Evolutionary conservation across 2,113 vertebrate species (phyloP).

Genomic region (Oxyruncus cristatus): DNA sequence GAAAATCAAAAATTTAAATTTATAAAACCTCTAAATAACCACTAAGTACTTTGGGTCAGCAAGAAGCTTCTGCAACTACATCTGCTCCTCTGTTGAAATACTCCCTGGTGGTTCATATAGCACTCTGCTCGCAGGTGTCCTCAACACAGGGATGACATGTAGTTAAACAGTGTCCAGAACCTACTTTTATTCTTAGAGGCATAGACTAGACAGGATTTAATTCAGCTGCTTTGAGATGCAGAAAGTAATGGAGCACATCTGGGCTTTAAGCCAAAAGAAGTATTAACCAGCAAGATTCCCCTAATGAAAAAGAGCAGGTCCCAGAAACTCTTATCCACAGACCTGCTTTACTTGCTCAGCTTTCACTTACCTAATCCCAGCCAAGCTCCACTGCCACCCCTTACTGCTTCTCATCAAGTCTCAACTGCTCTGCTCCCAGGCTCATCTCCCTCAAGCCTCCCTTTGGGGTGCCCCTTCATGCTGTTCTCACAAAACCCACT

Average conservation of each 20-base stretch:
- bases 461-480: background rate
- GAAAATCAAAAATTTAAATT: background rate
- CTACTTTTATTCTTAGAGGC: background rate
- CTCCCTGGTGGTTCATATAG: background rate
- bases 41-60: background rate
- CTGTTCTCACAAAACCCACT: background rate
- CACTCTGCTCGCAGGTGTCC: background rate
- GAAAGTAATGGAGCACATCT: background rate
- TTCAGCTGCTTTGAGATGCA: background rate
- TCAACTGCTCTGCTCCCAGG: background rate
- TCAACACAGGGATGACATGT: background rate
- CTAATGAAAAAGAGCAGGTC: background rate
- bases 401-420: background rate
- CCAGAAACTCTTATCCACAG: background rate
- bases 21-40: background rate
- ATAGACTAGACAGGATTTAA: background rate
- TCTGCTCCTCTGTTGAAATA: background rate
- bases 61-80: background rate
- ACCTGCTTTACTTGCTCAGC: background rate
- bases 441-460: background rate
- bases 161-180: background rate
- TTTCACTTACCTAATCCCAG: background rate
- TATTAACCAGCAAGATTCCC: background rate
- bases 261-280: background rate
- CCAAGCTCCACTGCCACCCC: background rate